A percentile compares a stretch with the other conserved stretches of the same genome.
phyloP scores from a whole-genome alignment of 2,113 vertebrate genomes.

The Muntiacus muntjak region DNA sequence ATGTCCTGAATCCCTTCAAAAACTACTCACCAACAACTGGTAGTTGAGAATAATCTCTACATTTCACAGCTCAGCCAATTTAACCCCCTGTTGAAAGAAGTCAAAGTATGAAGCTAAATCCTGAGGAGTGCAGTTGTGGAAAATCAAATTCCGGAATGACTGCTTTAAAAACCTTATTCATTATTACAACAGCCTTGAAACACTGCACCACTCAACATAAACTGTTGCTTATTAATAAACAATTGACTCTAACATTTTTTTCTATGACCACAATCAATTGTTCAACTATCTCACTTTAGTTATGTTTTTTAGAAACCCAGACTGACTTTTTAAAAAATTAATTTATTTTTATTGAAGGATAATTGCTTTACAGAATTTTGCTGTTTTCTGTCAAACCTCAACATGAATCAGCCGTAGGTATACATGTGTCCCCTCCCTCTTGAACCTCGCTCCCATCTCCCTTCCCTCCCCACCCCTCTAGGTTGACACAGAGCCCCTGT shows the following conservation, averaged over 20 bases:
- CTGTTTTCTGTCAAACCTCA: background rate
- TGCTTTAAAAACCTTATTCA: background rate
- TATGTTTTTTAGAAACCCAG: background rate
- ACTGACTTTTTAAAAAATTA: background rate
- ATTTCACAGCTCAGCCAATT: background rate
- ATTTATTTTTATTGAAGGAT: background rate
- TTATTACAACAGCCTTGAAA: slow-evolving; percentile 4
- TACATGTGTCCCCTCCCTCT: background rate
- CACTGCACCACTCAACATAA: background rate
- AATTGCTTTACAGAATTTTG: background rate
- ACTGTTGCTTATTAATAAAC: background rate
- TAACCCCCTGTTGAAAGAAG: background rate
- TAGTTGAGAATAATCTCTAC: background rate
- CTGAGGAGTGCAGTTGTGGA: background rate
- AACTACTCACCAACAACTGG: background rate
- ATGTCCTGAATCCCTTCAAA: background rate
- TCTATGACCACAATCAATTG: background rate
- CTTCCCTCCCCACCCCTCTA: accelerated
- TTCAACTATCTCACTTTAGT: background rate
- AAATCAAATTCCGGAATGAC: background rate
- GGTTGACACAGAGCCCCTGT: background rate
- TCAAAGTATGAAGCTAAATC: background rate
- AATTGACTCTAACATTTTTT: background rate
- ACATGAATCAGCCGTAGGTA: background rate
- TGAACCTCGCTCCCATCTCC: background rate